A percentile compares a stretch with the other conserved stretches of the same genome.
These are phyloP conservation scores for Agapornis roseicollis DNA, from an alignment of 2,113 vertebrate genomes.

Conservation along the genomic window DNA sequence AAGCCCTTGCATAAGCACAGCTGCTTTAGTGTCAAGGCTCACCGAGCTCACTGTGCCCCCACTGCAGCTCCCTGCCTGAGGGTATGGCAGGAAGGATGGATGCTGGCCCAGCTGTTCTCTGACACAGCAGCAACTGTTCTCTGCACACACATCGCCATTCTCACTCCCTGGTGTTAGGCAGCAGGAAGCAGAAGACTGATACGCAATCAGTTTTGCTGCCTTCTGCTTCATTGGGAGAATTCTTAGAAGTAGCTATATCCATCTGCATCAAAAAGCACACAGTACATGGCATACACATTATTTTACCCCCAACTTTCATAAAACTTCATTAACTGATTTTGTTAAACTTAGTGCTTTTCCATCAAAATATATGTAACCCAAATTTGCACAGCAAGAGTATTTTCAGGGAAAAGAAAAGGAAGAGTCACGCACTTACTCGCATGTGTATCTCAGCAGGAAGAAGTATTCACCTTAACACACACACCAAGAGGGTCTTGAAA, in stretches of 20 bases:
- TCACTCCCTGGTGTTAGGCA: background rate
- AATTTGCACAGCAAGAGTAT: background rate
- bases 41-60: fast-evolving
- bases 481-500: background rate
- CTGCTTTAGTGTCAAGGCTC: background rate
- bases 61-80: background rate
- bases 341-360: background rate
- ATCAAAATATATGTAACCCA: background rate
- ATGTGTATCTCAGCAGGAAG: background rate
- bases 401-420: background rate
- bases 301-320: background rate
- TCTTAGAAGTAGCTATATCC: background rate
- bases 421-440: background rate
- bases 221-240: background rate
- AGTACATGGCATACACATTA: background rate
- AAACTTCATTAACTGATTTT: background rate
- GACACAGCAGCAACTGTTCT: background rate
- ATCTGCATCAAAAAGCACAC: background rate
- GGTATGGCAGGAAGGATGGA: background rate
- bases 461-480: background rate
- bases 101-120: background rate
- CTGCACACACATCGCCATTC: background rate
- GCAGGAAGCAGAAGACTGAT: background rate
- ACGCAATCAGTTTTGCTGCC: background rate
- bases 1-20: background rate